Conservation (phyloP, 2,888 invertebrate genomes). For the Drosophila pegasa region DNA sequence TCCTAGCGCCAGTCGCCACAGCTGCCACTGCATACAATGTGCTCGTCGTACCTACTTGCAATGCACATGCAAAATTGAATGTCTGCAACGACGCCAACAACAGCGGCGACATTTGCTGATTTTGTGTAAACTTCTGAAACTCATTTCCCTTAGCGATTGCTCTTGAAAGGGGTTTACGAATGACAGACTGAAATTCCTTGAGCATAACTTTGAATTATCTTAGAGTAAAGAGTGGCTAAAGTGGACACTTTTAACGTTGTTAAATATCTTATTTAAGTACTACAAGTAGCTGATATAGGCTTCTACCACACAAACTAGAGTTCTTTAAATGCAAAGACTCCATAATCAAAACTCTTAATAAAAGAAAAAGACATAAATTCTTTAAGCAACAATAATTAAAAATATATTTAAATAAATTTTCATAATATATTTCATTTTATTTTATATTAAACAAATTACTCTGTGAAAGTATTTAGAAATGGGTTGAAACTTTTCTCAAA, state of each 20-base stretch:
- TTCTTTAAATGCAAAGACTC: too few species aligned
- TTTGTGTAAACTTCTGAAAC: slow-evolving; percentile 19
- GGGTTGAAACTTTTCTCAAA: too few species aligned
- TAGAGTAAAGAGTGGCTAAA: background rate
- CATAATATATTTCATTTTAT: too few species aligned
- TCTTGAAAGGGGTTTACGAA: slow-evolving; percentile 26
- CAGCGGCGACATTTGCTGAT: slow-evolving; percentile 21
- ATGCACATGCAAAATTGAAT: slow-evolving; percentile 42
- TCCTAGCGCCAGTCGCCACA: slow-evolving; percentile 22
- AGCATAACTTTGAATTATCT: slow-evolving; percentile 12
- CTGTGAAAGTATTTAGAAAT: too few species aligned
- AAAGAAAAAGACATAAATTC: too few species aligned
- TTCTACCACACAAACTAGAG: too few species aligned
- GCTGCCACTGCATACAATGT: slow-evolving; percentile 1
- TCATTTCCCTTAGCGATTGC: slow-evolving; percentile 47
- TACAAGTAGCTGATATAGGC: too few species aligned
- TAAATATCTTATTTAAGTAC: too few species aligned
- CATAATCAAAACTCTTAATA: too few species aligned
- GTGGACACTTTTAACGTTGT: background rate
- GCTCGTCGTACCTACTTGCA: slow-evolving; percentile 11
- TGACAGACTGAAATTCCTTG: slow-evolving; percentile 1
- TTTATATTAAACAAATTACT: too few species aligned
- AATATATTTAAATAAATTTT: too few species aligned
- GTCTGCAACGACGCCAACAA: slow-evolving; percentile 18
- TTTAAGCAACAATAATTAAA: too few species aligned